Evolutionary conservation across 1,140 invertebrate species (phyloP), one percentile per base, ranked within the genome.

Genomic region (Orchesella cincta): DNA sequence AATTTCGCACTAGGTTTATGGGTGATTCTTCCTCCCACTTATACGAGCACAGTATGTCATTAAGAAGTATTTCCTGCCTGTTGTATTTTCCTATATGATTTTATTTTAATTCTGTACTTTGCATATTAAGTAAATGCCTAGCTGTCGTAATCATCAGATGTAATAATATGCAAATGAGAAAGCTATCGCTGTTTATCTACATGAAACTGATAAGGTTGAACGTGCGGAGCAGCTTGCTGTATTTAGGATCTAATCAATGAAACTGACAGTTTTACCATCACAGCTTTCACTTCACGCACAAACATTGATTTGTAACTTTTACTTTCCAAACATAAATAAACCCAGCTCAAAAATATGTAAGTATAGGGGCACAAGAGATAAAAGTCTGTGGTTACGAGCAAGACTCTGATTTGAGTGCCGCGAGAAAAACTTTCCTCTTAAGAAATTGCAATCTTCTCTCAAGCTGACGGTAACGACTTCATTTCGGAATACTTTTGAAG

Each of bases 301-400:
- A n/a, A 57, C 54, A 57, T 12, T 26, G 54, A 26, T 57, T n/a
- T 57, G 26, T 5, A 46, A 18, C 54, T 57, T 57, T 57, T 57
- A 57, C 54, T 57, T 57, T 57, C 54, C 54, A 26, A 57, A 57
- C n/a, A n/a, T n/a, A n/a, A n/a, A n/a, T n/a, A n/a, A n/a, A n/a
- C n/a, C n/a, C n/a, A n/a, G n/a, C n/a, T n/a, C n/a, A n/a, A n/a
- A n/a, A n/a, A n/a, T n/a, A n/a, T n/a, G n/a, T n/a, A n/a, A n/a
- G n/a, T n/a, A n/a, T n/a, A n/a, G n/a, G n/a, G n/a, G n/a, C n/a
- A n/a, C n/a, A n/a, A n/a, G n/a, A n/a, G n/a, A n/a, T n/a, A n/a
- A n/a, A n/a, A n/a, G n/a, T n/a, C n/a, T 57, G 54, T 23, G 54
- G 12, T 46, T 46, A 57, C 54, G 54, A 57, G 23, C 54, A 5